Evolutionary conservation across 2,797 vertebrate species (phyloP).

Genomic region (Amniataba percoides): DNA sequence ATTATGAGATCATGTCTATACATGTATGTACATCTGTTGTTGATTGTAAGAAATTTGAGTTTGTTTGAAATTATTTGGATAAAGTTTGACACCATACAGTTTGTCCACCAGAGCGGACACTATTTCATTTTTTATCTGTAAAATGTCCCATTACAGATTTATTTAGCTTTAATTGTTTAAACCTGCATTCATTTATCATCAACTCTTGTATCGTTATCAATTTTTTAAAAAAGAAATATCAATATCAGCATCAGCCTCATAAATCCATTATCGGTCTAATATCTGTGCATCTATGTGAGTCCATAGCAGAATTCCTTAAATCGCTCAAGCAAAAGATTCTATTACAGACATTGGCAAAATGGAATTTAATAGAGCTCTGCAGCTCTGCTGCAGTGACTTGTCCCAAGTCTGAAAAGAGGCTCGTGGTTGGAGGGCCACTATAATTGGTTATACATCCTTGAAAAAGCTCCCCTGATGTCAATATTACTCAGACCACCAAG

Average conservation of each 20-base stretch:
- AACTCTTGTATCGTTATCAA: neutral
- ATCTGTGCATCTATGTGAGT: conserved; percentile 7
- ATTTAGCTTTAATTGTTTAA: neutral
- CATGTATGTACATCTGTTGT: neutral
- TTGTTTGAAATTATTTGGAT: neutral
- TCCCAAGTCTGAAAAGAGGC: conserved; percentile 62
- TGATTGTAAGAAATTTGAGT: neutral
- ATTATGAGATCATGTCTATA: neutral
- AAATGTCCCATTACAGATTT: neutral
- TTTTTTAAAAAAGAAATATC: neutral
- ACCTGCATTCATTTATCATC: neutral
- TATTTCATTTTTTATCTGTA: neutral
- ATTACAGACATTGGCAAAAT: conserved; percentile 70
- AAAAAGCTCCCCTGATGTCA: conserved; percentile 82
- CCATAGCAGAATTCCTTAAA: conserved; percentile 31
- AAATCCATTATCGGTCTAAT: conserved; percentile 8
- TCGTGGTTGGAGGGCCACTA: conserved; percentile 65
- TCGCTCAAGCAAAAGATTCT: conserved; percentile 63
- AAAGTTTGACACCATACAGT: neutral
- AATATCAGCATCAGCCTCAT: neutral
- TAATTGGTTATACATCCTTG: conserved; percentile 82
- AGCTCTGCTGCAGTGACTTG: conserved; percentile 66
- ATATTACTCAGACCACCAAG: conserved; percentile 73
- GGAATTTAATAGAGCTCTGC: conserved; percentile 70
- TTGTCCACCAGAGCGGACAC: conserved; percentile 17